Conservation (phyloP, 2,888 invertebrate genomes). For the Phoronis australis region DNA sequence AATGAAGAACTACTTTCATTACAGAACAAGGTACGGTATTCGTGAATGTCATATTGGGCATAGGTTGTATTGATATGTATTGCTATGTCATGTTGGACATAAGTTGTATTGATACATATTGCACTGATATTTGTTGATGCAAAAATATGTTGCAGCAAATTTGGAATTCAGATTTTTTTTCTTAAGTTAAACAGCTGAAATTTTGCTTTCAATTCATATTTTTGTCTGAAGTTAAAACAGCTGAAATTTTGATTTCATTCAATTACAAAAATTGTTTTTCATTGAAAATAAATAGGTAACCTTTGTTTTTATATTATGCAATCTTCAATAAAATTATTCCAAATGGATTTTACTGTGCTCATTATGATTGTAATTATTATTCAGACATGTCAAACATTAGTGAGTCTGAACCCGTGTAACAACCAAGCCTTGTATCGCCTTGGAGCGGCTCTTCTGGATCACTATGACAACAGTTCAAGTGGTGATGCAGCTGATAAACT, state of each 20-base stretch:
- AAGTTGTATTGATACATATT: too few relatives aligned
- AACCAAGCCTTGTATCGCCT: slow-evolving; percentile 41
- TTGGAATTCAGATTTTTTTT: too few relatives aligned
- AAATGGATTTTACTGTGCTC: neutral
- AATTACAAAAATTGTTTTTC: neutral
- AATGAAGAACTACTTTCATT: slow-evolving; percentile 36
- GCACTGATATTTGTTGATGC: too few relatives aligned
- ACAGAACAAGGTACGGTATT: slow-evolving; percentile 38
- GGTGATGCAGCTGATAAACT: slow-evolving; percentile 27
- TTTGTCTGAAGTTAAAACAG: too few relatives aligned
- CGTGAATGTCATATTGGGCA: too few relatives aligned
- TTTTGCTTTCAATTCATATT: too few relatives aligned
- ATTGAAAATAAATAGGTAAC: neutral
- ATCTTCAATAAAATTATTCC: too few relatives aligned
- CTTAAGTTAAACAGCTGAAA: too few relatives aligned
- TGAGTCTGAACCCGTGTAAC: slow-evolving; percentile 39
- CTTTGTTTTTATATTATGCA: slow-evolving; percentile 1
- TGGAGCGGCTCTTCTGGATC: slow-evolving; percentile 40
- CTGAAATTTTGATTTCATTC: too few relatives aligned
- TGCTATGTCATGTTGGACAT: too few relatives aligned
- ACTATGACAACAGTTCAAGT: slow-evolving; percentile 37
- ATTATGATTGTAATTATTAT: neutral
- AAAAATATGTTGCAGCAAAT: too few relatives aligned
- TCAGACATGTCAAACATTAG: slow-evolving; percentile 45
- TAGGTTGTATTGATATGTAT: too few relatives aligned